phyloP scores from a whole-genome alignment of 2,888 invertebrate genomes.

The Aleiodes leptofemur region DNA sequence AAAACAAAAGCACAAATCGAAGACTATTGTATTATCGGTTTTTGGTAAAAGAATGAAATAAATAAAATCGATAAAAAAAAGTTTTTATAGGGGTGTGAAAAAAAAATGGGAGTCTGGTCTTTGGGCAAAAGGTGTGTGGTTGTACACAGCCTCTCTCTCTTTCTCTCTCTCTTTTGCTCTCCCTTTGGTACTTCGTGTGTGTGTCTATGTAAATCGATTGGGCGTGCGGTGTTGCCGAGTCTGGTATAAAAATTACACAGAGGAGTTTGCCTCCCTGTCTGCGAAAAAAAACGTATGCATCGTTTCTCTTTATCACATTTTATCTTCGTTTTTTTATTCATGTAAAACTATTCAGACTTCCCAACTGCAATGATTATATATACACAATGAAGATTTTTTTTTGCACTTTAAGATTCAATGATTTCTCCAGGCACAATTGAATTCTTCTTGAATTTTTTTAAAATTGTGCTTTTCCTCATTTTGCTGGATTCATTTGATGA shows the following conservation, averaged over 20 bases:
- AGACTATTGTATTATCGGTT: not conserved
- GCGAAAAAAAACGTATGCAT: conserved; percentile 29
- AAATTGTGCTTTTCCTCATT: not conserved
- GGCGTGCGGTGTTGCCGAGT: conserved; percentile 59
- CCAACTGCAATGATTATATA: conserved; percentile 4
- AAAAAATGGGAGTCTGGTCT: conserved; percentile 41
- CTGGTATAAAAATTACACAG: conserved; percentile 57
- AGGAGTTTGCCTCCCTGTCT: conserved; percentile 39
- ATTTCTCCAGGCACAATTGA: conserved; percentile 20
- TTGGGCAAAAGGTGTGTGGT: conserved; percentile 34
- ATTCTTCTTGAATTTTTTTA: conserved; percentile 31
- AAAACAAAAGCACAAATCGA: conserved; percentile 17
- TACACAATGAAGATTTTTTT: conserved; percentile 6
- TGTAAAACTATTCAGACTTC: conserved; percentile 4
- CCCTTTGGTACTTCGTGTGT: conserved; percentile 42
- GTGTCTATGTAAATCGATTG: conserved; percentile 63
- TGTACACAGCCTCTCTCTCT: conserved; percentile 32
- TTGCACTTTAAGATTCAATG: not conserved
- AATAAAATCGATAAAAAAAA: conserved; percentile 21
- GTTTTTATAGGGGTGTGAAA: conserved; percentile 19
- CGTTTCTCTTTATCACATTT: not conserved
- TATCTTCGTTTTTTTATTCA: not conserved
- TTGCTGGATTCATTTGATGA: not conserved
- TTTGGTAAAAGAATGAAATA: conserved; percentile 15
- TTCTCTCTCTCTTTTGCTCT: not conserved